Evolutionary conservation across 2,113 vertebrate species (phyloP).

Genomic region (Nycticorax nycticorax): DNA sequence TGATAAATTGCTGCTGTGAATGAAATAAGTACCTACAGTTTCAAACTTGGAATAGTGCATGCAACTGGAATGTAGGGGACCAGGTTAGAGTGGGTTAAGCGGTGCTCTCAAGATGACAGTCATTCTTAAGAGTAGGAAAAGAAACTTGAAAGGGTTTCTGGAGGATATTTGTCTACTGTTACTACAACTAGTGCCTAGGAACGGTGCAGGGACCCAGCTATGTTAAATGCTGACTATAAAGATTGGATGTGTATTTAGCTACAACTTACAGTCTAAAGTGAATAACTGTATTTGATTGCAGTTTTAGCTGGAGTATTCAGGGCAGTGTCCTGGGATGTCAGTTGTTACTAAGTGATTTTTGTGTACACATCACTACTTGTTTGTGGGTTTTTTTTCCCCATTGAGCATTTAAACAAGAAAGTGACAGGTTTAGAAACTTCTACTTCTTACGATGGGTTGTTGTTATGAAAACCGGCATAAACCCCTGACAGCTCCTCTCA

Average conservation of each 20-base stretch:
- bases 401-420: background rate
- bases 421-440: background rate
- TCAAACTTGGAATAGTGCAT: background rate
- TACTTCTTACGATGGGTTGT: background rate
- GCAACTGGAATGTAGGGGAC: background rate
- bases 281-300: background rate
- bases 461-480: background rate
- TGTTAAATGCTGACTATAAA: background rate
- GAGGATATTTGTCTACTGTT: background rate
- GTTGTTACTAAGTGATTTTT: background rate
- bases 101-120: background rate
- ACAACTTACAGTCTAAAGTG: background rate
- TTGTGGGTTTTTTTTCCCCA: background rate
- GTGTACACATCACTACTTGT: too few species aligned
- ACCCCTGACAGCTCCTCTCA: background rate
- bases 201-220: background rate
- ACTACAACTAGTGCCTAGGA: background rate
- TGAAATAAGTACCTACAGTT: background rate
- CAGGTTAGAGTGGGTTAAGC: background rate
- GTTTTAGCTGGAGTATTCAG: background rate
- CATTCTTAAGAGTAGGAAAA: background rate
- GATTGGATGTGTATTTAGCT: background rate
- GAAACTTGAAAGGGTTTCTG: background rate
- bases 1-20: background rate
- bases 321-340: background rate